Base-by-base conservation (phyloP, 2,888 invertebrate species). In the Malthinus seriepunctatus region DNA sequence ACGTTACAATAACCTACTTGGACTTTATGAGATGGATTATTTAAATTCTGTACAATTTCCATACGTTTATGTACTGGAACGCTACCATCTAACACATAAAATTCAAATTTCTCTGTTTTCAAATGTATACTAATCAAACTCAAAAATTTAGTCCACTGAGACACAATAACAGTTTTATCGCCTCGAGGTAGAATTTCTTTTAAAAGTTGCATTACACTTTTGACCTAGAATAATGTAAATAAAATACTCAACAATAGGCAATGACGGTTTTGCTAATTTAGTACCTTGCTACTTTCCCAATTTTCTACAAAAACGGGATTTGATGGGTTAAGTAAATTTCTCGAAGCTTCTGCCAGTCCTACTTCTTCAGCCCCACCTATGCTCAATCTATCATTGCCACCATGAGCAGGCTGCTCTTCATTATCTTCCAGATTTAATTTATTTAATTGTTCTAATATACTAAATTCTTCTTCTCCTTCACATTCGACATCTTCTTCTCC, bases 71-170 rank as follows among this genome's bases (percentile, higher is more conserved):
- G 81, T 1, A 93, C 87, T 0, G 88, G 83, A 56, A 96, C 86
- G 51, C 69, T 72, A 0, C 97, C 97, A 70, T 88, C 89, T 8
- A 98, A 87, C 1, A 86, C 83, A 0, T 86, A 84, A 67, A 84
- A 85, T 15, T 77, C 70, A 5, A 92, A 78, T 0, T 81, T 75
- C 10, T 78, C 75, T 2, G 73, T 64, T 11, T 73, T 66, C 46
- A 98, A 80, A 73, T 90, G 88, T 0, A 74, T 70, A 33, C 85
- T 86, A 7, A 97, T 80, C 37, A 97, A 82, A 0, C 86, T 79
- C 6, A 98, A 80, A 70, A 94, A 87, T 0, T 87, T 84, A 0
- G 93, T 90, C 97, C 97, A 98, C 73, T 97, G 97, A 0, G 96
- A 97, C 0, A 98, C 94, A 4, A 98, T 84, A 5, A 94, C 86